These are phyloP conservation scores for Ephydatia muelleri DNA, from an alignment of 37 sponge, comb jelly and placozoan genomes.

Conservation along the genomic window DNA sequence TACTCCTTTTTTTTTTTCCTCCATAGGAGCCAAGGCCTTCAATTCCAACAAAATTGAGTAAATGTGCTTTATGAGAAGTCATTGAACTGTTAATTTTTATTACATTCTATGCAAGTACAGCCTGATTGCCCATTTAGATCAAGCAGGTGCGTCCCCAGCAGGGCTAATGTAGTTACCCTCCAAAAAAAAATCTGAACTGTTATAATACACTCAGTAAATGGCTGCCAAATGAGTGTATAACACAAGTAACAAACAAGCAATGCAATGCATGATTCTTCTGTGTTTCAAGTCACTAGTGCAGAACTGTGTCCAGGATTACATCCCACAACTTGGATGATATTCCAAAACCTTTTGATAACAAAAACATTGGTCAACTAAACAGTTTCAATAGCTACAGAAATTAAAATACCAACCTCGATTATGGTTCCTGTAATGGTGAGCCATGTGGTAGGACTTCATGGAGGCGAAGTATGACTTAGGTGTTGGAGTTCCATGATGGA, in stretches of 20 bases:
- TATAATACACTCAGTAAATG: too few species aligned
- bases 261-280: not conserved
- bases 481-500: constrained; percentile 55
- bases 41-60: too few species aligned
- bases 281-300: not conserved
- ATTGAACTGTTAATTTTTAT: too few species aligned
- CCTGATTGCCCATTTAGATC: too few species aligned
- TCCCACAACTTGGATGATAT: constrained; percentile 67
- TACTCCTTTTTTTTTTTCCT: too few species aligned
- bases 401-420: constrained; percentile 16
- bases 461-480: constrained; percentile 41
- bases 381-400: not conserved
- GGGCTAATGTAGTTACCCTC: too few species aligned
- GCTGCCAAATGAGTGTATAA: not conserved
- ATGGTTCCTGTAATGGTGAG: constrained; percentile 49
- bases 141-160: too few species aligned
- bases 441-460: constrained; percentile 64
- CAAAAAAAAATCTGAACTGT: too few species aligned
- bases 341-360: constrained; percentile 39
- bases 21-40: too few species aligned
- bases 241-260: not conserved
- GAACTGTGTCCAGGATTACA: not conserved
- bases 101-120: too few species aligned
- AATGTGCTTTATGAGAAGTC: too few species aligned
- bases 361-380: not conserved